Evolutionary conservation across 2,888 invertebrate species (phyloP), one percentile per base, ranked within the genome.

Genomic region (Leptinotarsa rubiginosa): DNA sequence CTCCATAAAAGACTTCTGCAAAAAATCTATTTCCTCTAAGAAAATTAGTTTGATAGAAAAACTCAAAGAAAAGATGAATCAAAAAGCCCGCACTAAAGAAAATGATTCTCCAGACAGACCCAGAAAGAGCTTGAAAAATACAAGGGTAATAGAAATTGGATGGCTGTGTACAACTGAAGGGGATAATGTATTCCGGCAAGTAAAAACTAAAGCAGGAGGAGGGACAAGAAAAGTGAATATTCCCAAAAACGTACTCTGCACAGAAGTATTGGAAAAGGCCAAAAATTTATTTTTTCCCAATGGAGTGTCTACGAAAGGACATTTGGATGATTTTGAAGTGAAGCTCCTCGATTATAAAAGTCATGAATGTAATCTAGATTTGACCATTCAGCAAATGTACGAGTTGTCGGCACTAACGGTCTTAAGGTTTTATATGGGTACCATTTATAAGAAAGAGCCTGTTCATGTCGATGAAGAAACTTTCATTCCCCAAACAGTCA

Each of bases 201-300:
- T 72, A 16, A 49, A 49, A 66, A 66, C 66, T n/a, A 22, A 52
- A 47, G 41, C 31, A 50, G 72, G 72, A 52, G 72, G 72, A 25
- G 72, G 67, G n/a, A 72, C 72, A 66, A 72, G 67, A 20, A 72
- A 54, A 67, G 22, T 72, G 20, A 50, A 54, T n/a, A 41, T 72
- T 22, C 20, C 47, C 15, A 72, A 50, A 66, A 56, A 66, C 41
- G 52, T 50, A 49, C 69, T 15, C 20, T 47, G 67, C 20, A 47
- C 15, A 66, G 52, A 66, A 66, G 47, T 72, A 47, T 49, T 54
- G 15, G n/a, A 66, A 41, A 54, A 31, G 47, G 66, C 66, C 20
- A 72, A 56, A 54, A 25, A 72, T 15, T 47, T 70, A 31, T 66
- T 72, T 67, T 72, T 72, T 72, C 66, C 67, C 13, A 64, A 72